A percentile compares a stretch with the other conserved stretches of the same genome.
Evolutionary conservation across 2,797 vertebrate genomes (phyloP).

Genomic region (Microctenopoma stevenorrisi): DNA sequence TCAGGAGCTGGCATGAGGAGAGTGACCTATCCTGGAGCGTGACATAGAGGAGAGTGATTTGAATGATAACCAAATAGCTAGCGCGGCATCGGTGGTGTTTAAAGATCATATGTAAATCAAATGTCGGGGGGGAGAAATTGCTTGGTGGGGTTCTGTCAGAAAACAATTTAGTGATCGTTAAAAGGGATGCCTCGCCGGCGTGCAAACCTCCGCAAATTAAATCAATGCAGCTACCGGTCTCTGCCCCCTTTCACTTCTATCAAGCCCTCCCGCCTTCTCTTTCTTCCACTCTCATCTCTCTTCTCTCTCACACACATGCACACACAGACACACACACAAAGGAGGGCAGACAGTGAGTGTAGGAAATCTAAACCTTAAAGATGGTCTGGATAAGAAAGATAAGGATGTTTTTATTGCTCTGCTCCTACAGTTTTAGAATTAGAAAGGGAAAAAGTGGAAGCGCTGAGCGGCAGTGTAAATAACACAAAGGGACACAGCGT

Average conservation of each 20-base stretch:
- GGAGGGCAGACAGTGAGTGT: conserved; percentile 49
- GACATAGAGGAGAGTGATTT: conserved; percentile 86
- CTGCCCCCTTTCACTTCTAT: conserved; percentile 74
- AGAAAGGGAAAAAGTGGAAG: conserved; percentile 24
- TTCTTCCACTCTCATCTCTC: conserved; percentile 49
- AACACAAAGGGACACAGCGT: conserved; percentile 67
- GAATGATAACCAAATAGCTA: conserved; percentile 96
- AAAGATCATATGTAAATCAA: conserved; percentile 99
- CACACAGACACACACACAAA: conserved; percentile 21
- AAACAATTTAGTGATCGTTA: conserved; percentile 96
- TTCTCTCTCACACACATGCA: conserved; percentile 19
- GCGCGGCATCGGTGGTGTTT: conserved; percentile 87
- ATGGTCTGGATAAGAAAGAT: conserved; percentile 63
- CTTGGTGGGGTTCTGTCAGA: conserved; percentile 91
- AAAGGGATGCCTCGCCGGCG: conserved; percentile 88
- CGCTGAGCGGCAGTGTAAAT: conserved; percentile 60
- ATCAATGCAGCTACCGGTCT: conserved; percentile 82
- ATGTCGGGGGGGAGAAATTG: conserved; percentile 88
- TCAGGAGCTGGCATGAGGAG: conserved; percentile 76
- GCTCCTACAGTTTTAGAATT: conserved; percentile 49
- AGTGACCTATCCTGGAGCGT: conserved; percentile 91
- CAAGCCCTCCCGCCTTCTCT: conserved; percentile 37
- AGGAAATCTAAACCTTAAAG: conserved; percentile 57
- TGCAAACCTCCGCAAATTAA: conserved; percentile 86
- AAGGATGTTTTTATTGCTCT: conserved; percentile 68